Conservation (phyloP, 92 coral and sea anemone species). For the Bergia puertoricense region DNA sequence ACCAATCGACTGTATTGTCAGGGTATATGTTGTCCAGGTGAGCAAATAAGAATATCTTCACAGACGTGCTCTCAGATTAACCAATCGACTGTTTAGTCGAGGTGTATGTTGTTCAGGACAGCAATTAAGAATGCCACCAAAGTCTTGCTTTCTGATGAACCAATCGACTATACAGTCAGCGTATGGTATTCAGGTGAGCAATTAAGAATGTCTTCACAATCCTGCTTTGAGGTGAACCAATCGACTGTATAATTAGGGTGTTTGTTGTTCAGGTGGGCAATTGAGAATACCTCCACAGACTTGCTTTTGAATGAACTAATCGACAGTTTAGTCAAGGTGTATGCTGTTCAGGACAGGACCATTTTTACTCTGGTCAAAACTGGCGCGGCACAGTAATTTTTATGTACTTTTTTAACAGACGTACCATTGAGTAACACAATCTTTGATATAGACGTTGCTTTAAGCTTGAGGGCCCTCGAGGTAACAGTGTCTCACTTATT, state of each 20-base stretch:
- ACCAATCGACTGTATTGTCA: conserved; percentile 83
- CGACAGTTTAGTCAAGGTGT: too few relatives aligned
- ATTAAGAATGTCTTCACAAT: conserved; percentile 55
- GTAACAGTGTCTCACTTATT: too few relatives aligned
- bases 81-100: conserved; percentile 80
- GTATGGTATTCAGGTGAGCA: conserved; percentile 80
- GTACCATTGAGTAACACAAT: too few relatives aligned
- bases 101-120: conserved; percentile 75
- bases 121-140: conserved; percentile 16
- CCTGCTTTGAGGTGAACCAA: conserved; percentile 70
- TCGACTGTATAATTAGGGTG: conserved; percentile 80
- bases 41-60: conserved; percentile 62
- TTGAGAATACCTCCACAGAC: conserved; percentile 17
- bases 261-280: conserved; percentile 69
- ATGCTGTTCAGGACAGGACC: too few relatives aligned
- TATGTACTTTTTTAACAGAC: too few relatives aligned
- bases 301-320: too few relatives aligned
- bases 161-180: too few relatives aligned
- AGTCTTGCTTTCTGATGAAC: too few relatives aligned
- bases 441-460: too few relatives aligned
- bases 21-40: conserved; percentile 85
- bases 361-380: too few relatives aligned
- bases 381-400: too few relatives aligned
- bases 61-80: conserved; percentile 64
- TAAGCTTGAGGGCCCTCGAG: too few relatives aligned